Evolutionary conservation across 2,888 invertebrate genomes (phyloP).

Genomic region (Thecophora atra): DNA sequence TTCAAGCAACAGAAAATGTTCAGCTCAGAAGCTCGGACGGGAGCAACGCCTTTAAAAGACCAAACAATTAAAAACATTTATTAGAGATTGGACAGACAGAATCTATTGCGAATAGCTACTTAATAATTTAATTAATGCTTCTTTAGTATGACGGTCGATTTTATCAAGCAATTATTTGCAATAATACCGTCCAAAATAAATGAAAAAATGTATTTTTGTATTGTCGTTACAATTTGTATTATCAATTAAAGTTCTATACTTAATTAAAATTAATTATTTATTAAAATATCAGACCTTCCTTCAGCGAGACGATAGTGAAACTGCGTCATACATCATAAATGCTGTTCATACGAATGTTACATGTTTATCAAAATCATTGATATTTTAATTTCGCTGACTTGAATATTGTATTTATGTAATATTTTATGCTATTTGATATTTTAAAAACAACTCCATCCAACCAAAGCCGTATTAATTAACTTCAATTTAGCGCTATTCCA

Average conservation of each 20-base stretch:
- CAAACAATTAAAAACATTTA: slow-evolving; percentile 5
- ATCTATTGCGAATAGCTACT: slow-evolving; percentile 7
- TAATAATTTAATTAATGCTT: slow-evolving; percentile 36
- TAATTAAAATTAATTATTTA: too few relatives aligned
- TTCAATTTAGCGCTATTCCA: background rate
- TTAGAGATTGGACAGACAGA: background rate
- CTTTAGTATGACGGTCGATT: slow-evolving; percentile 15
- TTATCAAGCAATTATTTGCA: slow-evolving; percentile 23
- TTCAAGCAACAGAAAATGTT: slow-evolving; percentile 11
- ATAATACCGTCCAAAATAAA: background rate
- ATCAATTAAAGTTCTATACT: too few relatives aligned
- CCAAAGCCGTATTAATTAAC: background rate
- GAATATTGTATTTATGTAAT: too few relatives aligned
- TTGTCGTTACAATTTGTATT: too few relatives aligned
- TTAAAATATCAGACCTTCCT: too few relatives aligned
- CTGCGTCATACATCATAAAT: too few relatives aligned
- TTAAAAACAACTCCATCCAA: too few relatives aligned
- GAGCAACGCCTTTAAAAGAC: background rate
- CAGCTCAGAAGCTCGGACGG: background rate
- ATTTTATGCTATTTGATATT: too few relatives aligned
- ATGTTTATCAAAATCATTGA: too few relatives aligned
- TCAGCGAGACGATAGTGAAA: too few relatives aligned
- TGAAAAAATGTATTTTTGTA: background rate
- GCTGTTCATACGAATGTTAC: too few relatives aligned
- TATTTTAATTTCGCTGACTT: too few relatives aligned